Conservation (phyloP, 2,797 vertebrate species). For the Linurgus olivaceus region DNA sequence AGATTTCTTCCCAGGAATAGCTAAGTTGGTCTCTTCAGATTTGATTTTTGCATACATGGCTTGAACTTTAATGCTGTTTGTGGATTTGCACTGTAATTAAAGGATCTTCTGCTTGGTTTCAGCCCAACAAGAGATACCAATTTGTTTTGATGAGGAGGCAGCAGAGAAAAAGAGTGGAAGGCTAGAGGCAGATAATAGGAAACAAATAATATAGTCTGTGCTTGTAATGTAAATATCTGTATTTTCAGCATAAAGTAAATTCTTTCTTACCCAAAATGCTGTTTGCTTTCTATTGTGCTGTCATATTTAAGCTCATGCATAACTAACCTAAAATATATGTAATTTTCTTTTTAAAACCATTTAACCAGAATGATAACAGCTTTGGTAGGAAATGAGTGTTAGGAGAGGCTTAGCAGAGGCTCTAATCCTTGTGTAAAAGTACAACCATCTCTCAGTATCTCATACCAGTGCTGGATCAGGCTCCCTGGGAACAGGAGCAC, state of each 20-base stretch:
- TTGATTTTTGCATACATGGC: not conserved
- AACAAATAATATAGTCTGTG: not conserved
- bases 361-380: not conserved
- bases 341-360: conserved; percentile 30
- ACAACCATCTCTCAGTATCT: not conserved
- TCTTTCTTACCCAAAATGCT: not conserved
- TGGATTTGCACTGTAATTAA: not conserved
- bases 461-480: not conserved
- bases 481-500: not conserved
- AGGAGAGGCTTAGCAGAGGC: not conserved
- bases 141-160: not conserved
- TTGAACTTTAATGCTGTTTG: not conserved
- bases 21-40: not conserved
- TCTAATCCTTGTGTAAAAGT: not conserved
- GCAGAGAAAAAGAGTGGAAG: not conserved
- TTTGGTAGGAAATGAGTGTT: not conserved
- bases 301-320: not conserved
- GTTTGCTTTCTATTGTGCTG: not conserved
- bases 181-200: not conserved
- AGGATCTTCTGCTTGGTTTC: not conserved
- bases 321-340: not conserved
- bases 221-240: not conserved
- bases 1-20: not conserved
- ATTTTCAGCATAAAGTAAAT: not conserved
- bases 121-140: not conserved